A percentile compares a stretch with the other conserved stretches of the same genome.
Conservation (phyloP, 37 sponge, comb jelly and placozoan species). For the Chondrosia reniformis region DNA sequence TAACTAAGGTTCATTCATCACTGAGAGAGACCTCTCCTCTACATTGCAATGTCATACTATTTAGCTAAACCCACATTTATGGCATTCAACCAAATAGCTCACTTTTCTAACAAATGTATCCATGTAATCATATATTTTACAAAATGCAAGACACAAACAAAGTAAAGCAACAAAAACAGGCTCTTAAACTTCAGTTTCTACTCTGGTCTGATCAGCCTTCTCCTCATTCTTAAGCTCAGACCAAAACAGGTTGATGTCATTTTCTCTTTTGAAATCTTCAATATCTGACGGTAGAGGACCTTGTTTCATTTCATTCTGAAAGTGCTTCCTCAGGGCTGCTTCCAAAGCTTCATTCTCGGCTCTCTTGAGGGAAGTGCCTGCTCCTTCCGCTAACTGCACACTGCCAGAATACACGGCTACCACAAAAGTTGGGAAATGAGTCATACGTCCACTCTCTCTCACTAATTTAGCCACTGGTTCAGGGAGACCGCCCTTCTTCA, state of each 20-base stretch:
- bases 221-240: not conserved
- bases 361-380: constrained; percentile 66
- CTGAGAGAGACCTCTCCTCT: not conserved
- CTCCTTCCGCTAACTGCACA: constrained; percentile 61
- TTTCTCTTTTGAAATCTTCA: constrained; percentile 27
- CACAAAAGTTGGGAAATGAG: constrained; percentile 85
- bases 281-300: constrained; percentile 57
- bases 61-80: too few relatives aligned
- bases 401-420: constrained; percentile 80
- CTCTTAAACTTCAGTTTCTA: too few relatives aligned
- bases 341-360: constrained; percentile 75
- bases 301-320: constrained; percentile 39
- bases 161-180: too few relatives aligned
- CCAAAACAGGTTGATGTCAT: constrained; percentile 23
- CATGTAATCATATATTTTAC: too few relatives aligned
- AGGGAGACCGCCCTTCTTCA: constrained; percentile 28
- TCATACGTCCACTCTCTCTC: constrained; percentile 77
- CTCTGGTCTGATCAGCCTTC: not conserved
- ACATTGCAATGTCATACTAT: not conserved
- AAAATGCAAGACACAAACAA: too few relatives aligned
- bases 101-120: too few relatives aligned
- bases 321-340: constrained; percentile 64
- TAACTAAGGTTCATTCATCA: not conserved
- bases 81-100: too few relatives aligned
- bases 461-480: constrained; percentile 52